Percentiles rank a stretch among this genome's conserved stretches.
Conservation (phyloP, 2,797 vertebrate genomes). For the Anolis apletophallus region DNA sequence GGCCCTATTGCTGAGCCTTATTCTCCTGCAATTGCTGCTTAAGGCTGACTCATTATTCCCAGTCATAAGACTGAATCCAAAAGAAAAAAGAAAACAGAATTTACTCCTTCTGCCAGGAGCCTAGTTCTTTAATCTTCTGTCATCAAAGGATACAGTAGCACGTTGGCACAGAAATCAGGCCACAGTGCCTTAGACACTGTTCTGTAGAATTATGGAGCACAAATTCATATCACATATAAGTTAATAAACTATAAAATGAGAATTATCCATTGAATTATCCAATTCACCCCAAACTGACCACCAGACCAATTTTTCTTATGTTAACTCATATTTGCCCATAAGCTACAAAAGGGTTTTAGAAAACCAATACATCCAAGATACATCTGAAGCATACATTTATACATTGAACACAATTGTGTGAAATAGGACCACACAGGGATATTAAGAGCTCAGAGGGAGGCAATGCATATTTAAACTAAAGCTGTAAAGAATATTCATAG, state of each 20-base stretch:
- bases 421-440: neutral
- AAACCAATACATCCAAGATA: slow-evolving; percentile 13
- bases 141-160: neutral
- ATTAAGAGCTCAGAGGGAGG: neutral
- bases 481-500: too few species aligned
- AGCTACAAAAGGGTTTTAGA: slow-evolving; percentile 59
- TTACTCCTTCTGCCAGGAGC: neutral
- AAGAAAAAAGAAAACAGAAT: neutral
- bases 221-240: neutral
- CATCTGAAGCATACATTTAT: neutral
- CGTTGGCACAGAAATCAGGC: neutral
- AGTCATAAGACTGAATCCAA: neutral
- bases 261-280: slow-evolving; percentile 25
- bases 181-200: neutral
- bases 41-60: neutral
- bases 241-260: neutral
- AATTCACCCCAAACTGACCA: slow-evolving; percentile 20
- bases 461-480: too few species aligned
- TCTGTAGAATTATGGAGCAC: neutral
- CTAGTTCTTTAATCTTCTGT: neutral
- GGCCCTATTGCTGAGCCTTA: neutral
- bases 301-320: slow-evolving; percentile 32
- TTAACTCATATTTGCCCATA: slow-evolving; percentile 1
- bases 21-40: neutral
- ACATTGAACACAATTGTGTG: neutral